Evolutionary conservation across 2,888 invertebrate genomes (phyloP), one percentile per base, ranked within the genome.

Genomic region (Empis livida): DNA sequence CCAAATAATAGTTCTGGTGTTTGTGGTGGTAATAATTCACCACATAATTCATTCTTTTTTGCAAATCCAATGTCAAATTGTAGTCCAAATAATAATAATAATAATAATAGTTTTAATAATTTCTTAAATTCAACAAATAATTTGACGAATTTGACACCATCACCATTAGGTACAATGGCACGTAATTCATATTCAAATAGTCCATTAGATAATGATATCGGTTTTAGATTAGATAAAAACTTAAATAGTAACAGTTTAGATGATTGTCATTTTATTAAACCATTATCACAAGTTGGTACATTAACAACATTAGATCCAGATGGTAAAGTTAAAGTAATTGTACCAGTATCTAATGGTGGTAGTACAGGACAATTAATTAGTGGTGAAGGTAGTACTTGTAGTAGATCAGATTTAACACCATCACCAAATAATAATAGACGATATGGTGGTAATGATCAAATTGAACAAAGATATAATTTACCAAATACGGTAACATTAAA

Each of bases 231-330:
- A 50, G 68, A 68, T 44, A 62, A 67, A 51, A 68, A 67, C 53
- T 70, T 73, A 8, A 70, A 71, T n/a, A 68, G 69, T 6, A 70
- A 71, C 13, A 68, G 69, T 6, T 51, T 67, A 23, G 71, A 74
- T 13, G 76, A 75, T 47, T 73, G 73, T 51, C 71, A 78, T 14
- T 80, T 82, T 56, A 82, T 82, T 51, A 80, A 80, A 66, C 81
- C 82, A 1, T 63, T 81, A 39, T 77, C 80, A 8, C 80, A 80
- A 58, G 76, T 76, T 52, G 77, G 76, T 1, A 77, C 78, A 3
- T 57, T 80, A 42, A 76, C 78, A 1, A 76, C 80, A 1, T 76
- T 77, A 0, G 78, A 78, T 16, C 65, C 73, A 10, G 77, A 78
- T 27, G 80, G 80, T 0, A 70, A 77, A 38, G 73, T 80, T 17